Base-by-base conservation (phyloP, 2,797 vertebrate species). In the Ctenopoma multispine region DNA sequence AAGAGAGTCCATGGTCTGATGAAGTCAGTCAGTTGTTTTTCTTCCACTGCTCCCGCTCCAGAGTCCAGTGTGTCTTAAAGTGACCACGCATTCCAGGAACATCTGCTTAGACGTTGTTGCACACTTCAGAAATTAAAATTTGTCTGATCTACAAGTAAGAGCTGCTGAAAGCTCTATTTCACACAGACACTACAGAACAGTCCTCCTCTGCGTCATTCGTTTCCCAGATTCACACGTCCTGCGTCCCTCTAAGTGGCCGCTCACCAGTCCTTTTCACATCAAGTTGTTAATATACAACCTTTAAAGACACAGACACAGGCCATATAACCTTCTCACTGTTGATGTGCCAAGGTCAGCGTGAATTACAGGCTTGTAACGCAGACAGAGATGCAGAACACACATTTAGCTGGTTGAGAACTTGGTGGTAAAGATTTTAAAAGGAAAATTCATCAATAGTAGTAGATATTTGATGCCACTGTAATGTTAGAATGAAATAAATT, bases 231-330 rank as follows among this genome's bases (percentile, higher is more conserved):
- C 7, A 44, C 64, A 44, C 61, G 72, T 49, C 47, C 44, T 75
- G 14, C 49, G 43, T 73, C 38, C 40, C 69, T 62, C 7, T 29
- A 1, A 43, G 46, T 49, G 55, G 21, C 55, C 10, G 38, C 60
- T 77, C 70, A 72, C 56, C 78, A 70, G 62, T 56, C 24, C 72
- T 75, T 65, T 54, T 50, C 77, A 55, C 51, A 31, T 44, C 29
- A 51, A 6, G 43, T 31, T 64, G 93, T 94, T 94, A 94, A 94
- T 94, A 84, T 91, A 91, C 90, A 93, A 94, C 93, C 77, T 83
- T 69, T 76, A 69, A 56, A 76, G 74, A 80, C 50, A 65, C 75
- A 76, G 18, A 72, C 58, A 21, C 13, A 17, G 75, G 75, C 23
- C 74, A 65, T 88, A 82, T 79, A 89, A 83, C 75, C 48, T 67